Evolutionary conservation across 2,888 invertebrate genomes (phyloP).

Genomic region (Caenorhabditis drosophilae): DNA sequence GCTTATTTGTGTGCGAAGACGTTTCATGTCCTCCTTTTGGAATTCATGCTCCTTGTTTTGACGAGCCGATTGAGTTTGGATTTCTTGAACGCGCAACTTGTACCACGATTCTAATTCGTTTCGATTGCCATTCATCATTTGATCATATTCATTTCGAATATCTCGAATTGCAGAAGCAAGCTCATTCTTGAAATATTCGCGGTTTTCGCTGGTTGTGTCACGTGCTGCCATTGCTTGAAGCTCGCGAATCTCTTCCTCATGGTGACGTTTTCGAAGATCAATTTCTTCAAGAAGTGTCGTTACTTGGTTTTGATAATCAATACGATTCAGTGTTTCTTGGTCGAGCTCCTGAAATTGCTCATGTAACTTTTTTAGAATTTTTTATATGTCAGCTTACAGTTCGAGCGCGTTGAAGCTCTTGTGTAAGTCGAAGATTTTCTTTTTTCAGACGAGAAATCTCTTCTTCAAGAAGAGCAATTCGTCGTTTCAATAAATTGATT

Average conservation of each 20-base stretch:
- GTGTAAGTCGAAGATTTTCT: conserved; percentile 68
- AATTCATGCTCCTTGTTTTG: conserved; percentile 71
- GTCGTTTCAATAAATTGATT: conserved; percentile 69
- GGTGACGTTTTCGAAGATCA: conserved; percentile 72
- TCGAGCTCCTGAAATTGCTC: too few relatives aligned
- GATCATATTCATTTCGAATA: conserved; percentile 72
- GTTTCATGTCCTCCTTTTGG: conserved; percentile 68
- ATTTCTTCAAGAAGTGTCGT: conserved; percentile 73
- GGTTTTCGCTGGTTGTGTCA: conserved; percentile 73
- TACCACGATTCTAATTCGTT: conserved; percentile 73
- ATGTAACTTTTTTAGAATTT: too few relatives aligned
- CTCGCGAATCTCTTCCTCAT: conserved; percentile 72
- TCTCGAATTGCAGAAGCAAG: conserved; percentile 72
- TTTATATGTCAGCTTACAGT: too few relatives aligned
- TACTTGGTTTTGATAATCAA: conserved; percentile 72
- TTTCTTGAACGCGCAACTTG: conserved; percentile 73
- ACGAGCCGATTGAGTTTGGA: conserved; percentile 72
- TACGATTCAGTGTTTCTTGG: conserved; percentile 72
- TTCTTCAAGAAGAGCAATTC: conserved; percentile 67
- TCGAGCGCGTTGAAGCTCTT: conserved; percentile 42
- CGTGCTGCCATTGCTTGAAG: conserved; percentile 72
- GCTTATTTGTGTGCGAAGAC: conserved; percentile 70
- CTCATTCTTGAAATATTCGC: conserved; percentile 74
- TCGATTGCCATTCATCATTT: conserved; percentile 69
- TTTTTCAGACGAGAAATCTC: conserved; percentile 70